These are phyloP conservation scores for Onychomys torridus DNA, from an alignment of 2,797 vertebrate species.

Conservation along the genomic window DNA sequence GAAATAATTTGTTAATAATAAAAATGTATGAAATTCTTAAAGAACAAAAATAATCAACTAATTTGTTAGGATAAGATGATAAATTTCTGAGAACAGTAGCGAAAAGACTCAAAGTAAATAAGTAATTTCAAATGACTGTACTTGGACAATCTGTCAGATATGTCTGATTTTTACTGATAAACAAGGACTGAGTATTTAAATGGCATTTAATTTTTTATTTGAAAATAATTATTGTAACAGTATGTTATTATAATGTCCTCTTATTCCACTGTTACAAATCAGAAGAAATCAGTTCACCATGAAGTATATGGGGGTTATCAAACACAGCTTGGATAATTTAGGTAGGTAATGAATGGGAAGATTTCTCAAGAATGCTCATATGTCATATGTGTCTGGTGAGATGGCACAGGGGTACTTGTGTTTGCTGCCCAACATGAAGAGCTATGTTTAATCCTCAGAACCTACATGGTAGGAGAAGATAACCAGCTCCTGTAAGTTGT, in stretches of 20 bases:
- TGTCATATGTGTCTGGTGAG: background rate
- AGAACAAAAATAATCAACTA: background rate
- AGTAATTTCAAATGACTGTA: background rate
- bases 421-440: background rate
- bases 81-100: background rate
- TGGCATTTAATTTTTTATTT: background rate
- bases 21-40: too few relatives aligned
- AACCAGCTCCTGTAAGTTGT: background rate
- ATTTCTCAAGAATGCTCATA: background rate
- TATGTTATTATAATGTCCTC: background rate
- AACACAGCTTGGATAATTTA: too few relatives aligned
- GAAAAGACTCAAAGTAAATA: background rate
- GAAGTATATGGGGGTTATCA: background rate
- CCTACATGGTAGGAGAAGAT: background rate
- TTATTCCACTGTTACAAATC: background rate
- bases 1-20: background rate
- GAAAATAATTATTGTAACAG: background rate
- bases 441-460: background rate
- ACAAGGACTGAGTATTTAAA: background rate
- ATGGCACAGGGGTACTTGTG: background rate
- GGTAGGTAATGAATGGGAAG: background rate
- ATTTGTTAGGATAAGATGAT: background rate
- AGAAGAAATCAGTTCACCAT: background rate
- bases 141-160: background rate
- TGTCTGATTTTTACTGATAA: background rate